Conservation (phyloP, 2,113 vertebrate genomes). For the Glaucidium brasilianum region DNA sequence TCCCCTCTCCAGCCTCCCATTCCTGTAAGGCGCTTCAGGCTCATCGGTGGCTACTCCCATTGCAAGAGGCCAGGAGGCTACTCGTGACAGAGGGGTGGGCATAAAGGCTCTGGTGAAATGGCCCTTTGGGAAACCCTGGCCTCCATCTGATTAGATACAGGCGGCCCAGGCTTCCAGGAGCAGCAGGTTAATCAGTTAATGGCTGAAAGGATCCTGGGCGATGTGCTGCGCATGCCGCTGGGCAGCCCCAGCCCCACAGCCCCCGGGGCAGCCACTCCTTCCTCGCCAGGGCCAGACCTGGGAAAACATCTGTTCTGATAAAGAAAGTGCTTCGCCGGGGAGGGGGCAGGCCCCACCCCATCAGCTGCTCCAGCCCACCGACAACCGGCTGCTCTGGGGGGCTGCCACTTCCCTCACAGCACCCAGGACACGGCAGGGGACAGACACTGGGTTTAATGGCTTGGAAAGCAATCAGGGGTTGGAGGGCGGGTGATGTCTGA, state of each 20-base stretch:
- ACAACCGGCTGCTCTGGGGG: not conserved
- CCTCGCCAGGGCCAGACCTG: not conserved
- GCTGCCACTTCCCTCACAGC: accelerated
- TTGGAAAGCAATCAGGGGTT: not conserved
- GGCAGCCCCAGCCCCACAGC: not conserved
- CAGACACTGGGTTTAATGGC: not conserved
- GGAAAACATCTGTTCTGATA: conserved; percentile 59
- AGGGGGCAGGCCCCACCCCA: not conserved
- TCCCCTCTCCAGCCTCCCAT: not conserved
- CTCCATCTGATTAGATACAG: conserved; percentile 48
- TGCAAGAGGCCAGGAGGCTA: not conserved
- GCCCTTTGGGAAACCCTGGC: conserved; percentile 7
- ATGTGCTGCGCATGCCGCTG: not conserved
- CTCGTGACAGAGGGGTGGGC: not conserved
- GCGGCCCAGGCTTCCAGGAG: conserved; percentile 3
- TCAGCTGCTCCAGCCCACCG: not conserved
- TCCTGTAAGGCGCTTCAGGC: not conserved
- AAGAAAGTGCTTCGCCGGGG: not conserved
- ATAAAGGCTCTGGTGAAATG: conserved; percentile 13
- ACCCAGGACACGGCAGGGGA: not conserved
- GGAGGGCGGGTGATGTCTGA: not conserved
- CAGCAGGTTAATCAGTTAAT: conserved; percentile 69
- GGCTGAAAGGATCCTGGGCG: not conserved
- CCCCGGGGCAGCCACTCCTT: conserved; percentile 6
- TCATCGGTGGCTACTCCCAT: not conserved